Conservation (phyloP, 2,888 invertebrate genomes). For the Drosophila testacea region DNA sequence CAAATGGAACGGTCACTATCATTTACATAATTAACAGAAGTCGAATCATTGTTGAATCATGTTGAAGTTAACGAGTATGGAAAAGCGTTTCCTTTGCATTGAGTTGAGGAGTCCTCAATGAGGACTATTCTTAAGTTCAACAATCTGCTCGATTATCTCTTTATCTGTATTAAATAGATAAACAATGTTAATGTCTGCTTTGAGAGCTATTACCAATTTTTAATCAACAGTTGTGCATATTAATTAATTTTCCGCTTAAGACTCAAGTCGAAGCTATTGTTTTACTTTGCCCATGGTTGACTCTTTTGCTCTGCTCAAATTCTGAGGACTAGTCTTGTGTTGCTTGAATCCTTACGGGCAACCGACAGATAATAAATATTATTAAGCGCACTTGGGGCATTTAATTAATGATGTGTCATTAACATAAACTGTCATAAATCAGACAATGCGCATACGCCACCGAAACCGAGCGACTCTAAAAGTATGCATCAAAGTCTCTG, state of each 20-base stretch:
- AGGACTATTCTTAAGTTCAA: neutral
- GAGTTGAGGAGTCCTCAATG: neutral
- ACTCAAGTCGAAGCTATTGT: constrained; percentile 16
- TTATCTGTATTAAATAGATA: constrained; percentile 3
- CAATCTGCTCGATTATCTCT: neutral
- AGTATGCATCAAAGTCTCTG: constrained; percentile 34
- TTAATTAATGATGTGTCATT: constrained; percentile 75
- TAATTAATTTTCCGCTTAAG: constrained; percentile 62
- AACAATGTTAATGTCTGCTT: constrained; percentile 3
- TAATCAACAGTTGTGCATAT: constrained; percentile 35
- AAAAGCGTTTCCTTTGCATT: neutral
- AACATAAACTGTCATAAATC: constrained; percentile 66
- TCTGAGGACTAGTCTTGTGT: neutral
- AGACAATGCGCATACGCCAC: constrained; percentile 30
- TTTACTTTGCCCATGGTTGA: constrained; percentile 1
- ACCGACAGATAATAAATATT: constrained; percentile 28
- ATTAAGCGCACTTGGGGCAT: constrained; percentile 49
- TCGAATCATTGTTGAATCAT: too few relatives aligned
- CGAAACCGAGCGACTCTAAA: constrained; percentile 5
- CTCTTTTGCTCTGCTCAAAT: constrained; percentile 2
- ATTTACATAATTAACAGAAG: too few relatives aligned
- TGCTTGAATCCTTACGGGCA: constrained; percentile 4
- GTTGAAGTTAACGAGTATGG: neutral
- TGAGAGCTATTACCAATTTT: constrained; percentile 18
- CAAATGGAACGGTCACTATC: too few relatives aligned